Percentiles rank a stretch among this genome's conserved stretches.
These are phyloP conservation scores for Asbolus verrucosus DNA, from an alignment of 1,140 invertebrate species.

Conservation along the genomic window DNA sequence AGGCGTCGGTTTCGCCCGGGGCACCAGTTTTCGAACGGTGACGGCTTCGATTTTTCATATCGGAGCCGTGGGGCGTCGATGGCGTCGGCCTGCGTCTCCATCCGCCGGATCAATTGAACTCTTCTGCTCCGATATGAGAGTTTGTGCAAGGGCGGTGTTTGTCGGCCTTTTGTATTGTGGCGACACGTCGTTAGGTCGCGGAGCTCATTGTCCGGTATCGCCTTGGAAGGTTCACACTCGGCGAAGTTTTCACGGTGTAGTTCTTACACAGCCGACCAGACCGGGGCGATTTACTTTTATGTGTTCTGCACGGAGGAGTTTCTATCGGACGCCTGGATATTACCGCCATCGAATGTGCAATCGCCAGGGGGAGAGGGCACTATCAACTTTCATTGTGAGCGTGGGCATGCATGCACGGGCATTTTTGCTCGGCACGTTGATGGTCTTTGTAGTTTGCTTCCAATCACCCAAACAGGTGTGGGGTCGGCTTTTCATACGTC, in stretches of 20 bases:
- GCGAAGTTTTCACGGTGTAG: constrained; percentile 48
- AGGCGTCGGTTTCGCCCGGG: too few relatives aligned
- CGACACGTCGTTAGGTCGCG: constrained; percentile 31
- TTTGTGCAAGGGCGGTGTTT: constrained; percentile 42
- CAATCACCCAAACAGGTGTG: constrained; percentile 30
- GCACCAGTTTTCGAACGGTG: too few relatives aligned
- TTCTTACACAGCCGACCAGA: constrained; percentile 46
- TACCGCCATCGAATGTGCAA: constrained; percentile 47
- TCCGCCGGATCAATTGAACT: constrained; percentile 33
- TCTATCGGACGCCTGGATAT: constrained; percentile 47
- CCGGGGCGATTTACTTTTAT: constrained; percentile 49
- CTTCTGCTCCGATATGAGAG: constrained; percentile 41
- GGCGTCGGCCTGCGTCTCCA: too few relatives aligned
- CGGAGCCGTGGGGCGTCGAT: neutral
- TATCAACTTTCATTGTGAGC: constrained; percentile 42
- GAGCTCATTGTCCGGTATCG: constrained; percentile 46
- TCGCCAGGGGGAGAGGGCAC: constrained; percentile 33
- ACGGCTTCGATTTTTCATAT: neutral
- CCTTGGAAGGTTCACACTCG: constrained; percentile 44
- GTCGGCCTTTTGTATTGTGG: constrained; percentile 45
- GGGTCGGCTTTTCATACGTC: neutral
- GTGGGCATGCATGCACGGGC: constrained; percentile 30
- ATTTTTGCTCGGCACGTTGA: constrained; percentile 36
- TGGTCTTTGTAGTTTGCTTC: constrained; percentile 31
- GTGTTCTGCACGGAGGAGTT: constrained; percentile 41